Evolutionary conservation across 2,888 invertebrate genomes (phyloP), one percentile per base, ranked within the genome.

Genomic region (Fragum sueziense): DNA sequence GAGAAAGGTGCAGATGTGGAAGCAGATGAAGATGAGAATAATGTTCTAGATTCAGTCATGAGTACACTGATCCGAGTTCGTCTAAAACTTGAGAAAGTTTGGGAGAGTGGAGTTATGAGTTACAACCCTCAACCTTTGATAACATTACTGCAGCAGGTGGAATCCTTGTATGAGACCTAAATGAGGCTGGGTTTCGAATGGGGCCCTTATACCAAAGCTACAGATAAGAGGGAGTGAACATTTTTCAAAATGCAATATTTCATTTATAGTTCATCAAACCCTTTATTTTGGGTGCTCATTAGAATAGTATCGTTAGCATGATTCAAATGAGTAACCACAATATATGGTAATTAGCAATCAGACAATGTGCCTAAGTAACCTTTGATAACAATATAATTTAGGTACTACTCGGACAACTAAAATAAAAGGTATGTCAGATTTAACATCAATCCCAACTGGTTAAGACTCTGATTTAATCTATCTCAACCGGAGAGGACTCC

Each of bases 41-140:
- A 37, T 27, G 31, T 74, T 14, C 57, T 86, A 22, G 86, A 86
- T 65, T 76, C 69, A 70, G 76, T 79, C 11, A 85, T 88, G 81
- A 72, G 81, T 52, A 79, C 80, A 47, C 71, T 87, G 6, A 86
- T 86, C 22, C 59, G 87, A 62, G 76, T 84, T 31, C 62, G 84
- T 22, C 31, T 87, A 14, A 82, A 84, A 70, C 67, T 88, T 34
- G 84, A 87, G 51, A 84, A 80, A 72, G 70, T 87, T 61, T 72
- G 62, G 29, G 61, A 72, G 2, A 69, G 71, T 34, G 61, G 62
- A 9, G 41, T 87, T 20, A 76, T 87, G 14, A 72, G 61, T 25
- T 88, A 86, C 57, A 84, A 88, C 70, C 80, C 86, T 29, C 41
- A 71, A 47, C 81, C 84, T 31, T 68, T 88, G 25, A 25, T 87